These are phyloP conservation scores for Notarius quadriscutis DNA, from an alignment of 2,113 vertebrate genomes.

Conservation along the genomic window DNA sequence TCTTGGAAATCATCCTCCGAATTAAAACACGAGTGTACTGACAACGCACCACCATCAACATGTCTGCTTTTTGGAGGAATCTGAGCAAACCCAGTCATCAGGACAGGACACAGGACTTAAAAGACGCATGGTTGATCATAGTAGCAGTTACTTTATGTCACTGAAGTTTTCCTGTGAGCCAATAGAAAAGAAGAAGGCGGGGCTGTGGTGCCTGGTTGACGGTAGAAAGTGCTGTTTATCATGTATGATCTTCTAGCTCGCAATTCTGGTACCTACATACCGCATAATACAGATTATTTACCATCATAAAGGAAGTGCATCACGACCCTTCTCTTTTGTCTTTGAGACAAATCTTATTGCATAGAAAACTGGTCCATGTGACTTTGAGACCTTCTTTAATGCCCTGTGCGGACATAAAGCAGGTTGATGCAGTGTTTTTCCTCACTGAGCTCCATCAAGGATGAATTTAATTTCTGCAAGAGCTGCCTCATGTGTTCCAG, in stretches of 20 bases:
- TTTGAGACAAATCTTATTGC: background rate
- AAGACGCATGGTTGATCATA: no score
- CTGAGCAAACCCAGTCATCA: background rate
- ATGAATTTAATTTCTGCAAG: constrained; percentile 43
- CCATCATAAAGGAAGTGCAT: background rate
- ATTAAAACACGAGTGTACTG: background rate
- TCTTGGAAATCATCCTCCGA: background rate
- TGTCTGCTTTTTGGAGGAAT: background rate
- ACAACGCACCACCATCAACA: background rate
- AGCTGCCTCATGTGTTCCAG: constrained; percentile 60
- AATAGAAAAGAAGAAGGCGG: no score
- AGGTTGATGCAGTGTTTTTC: background rate
- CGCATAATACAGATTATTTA: background rate
- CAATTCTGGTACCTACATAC: background rate
- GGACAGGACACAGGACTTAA: background rate
- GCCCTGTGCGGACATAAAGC: background rate
- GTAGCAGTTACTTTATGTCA: no score
- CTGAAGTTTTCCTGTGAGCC: no score
- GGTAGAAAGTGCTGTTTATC: no score
- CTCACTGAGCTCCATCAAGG: background rate
- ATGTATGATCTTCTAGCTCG: no score
- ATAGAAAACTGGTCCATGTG: background rate
- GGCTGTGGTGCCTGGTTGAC: no score
- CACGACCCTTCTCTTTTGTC: background rate
- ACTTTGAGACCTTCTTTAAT: background rate